Conservation (phyloP, 2,797 vertebrate species). For the Coregonus sp. region DNA sequence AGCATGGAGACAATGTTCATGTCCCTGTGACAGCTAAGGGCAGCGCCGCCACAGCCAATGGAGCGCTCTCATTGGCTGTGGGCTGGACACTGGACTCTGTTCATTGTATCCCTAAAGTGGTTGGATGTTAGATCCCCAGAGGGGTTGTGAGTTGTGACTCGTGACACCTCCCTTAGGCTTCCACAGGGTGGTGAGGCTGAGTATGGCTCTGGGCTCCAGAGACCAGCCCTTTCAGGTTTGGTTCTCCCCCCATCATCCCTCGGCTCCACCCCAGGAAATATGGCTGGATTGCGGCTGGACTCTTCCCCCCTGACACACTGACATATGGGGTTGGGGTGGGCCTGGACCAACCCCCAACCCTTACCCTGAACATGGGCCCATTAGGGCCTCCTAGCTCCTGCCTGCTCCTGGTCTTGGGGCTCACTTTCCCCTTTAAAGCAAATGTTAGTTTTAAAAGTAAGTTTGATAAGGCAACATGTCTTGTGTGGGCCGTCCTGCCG, state of each 20-base stretch:
- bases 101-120: constrained; percentile 68
- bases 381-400: constrained; percentile 12
- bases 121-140: background rate
- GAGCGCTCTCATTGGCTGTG: constrained; percentile 60
- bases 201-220: background rate
- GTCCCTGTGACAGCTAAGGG: constrained; percentile 64
- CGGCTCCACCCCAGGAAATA: background rate
- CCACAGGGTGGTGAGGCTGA: constrained; percentile 1
- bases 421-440: constrained; percentile 51
- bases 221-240: background rate
- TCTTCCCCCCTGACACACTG: background rate
- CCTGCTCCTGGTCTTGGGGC: constrained; percentile 33
- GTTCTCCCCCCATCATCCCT: background rate
- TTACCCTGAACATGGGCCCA: background rate
- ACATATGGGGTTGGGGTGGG: background rate
- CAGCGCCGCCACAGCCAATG: background rate
- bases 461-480: constrained; percentile 67
- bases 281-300: background rate
- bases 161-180: constrained; percentile 65
- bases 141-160: constrained; percentile 63
- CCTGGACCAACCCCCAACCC: background rate
- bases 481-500: constrained; percentile 32
- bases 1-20: constrained; percentile 49
- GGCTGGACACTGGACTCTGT: constrained; percentile 48
- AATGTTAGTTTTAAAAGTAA: constrained; percentile 75